Evolutionary conservation across 2,888 invertebrate species (phyloP), one percentile per base, ranked within the genome.

Genomic region (Digitonthophagus gazella): DNA sequence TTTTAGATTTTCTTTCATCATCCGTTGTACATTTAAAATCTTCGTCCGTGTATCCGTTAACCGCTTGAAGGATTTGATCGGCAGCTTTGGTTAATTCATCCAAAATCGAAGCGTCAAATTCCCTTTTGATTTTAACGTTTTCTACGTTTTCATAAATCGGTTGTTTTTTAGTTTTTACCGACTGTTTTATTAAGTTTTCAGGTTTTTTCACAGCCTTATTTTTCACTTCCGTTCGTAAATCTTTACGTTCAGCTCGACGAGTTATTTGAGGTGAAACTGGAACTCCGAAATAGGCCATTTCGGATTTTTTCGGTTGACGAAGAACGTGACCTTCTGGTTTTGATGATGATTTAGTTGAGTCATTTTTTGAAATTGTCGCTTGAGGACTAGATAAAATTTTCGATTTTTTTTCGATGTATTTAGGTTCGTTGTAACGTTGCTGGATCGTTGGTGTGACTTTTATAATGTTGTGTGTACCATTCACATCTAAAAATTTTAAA

Each of bases 81-180:
- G 88, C 88, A 65, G 86, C 86, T 76, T 84, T 83, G 11, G 86
- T 86, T 75, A 88, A 82, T 78, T 88, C 87, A 74, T 85, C 86
- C 69, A 88, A 78, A 72, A 87, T 87, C 64, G 76, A 77, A 66
- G 78, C 79, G 71, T 82, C 82, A 67, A 82, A 82, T 64, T 80
- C 79, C 57, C 74, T 67, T 66, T 74, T 71, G 4, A 8, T 18
- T 22, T 54, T 64, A 82, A 82, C 75, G 20, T 75, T 72, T 20
- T 77, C 77, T 3, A 82, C 70, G 69, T 83, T 83, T 75, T 82
- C 81, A 69, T 83, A 83, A 65, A 82, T 78, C 0, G 81, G 82
- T 16, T n/a, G n/a, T 72, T 63, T 72, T 71, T 4, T 71, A 66
- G 58, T 68, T 67, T 75, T 75, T 58, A 74, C 66, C 68, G 75